Evolutionary conservation across 2,113 vertebrate genomes (phyloP).

Genomic region (Entelurus aequoreus): DNA sequence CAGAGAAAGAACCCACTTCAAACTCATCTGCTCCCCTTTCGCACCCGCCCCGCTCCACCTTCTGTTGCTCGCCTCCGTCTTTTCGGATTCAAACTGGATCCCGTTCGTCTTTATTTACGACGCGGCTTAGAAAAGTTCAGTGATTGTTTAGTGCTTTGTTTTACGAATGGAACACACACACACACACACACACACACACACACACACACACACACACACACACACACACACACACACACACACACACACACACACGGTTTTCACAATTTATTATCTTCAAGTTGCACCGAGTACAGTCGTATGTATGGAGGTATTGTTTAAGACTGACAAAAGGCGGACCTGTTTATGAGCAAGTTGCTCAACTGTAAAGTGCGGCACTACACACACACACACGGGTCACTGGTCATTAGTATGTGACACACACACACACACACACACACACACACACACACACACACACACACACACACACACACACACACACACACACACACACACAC

Average conservation of each 20-base stretch:
- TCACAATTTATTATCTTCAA: constrained; percentile 37
- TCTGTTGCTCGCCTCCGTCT: constrained; percentile 24
- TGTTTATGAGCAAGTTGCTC: constrained; percentile 41
- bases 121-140: background rate
- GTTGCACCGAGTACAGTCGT: constrained; percentile 26
- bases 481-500: too few species aligned
- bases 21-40: constrained; percentile 6
- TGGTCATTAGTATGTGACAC: constrained; percentile 17
- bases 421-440: constrained; percentile 23
- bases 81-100: constrained; percentile 26
- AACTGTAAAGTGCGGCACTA: constrained; percentile 42
- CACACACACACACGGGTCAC: constrained; percentile 33
- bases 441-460: constrained; percentile 11
- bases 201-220: too few species aligned
- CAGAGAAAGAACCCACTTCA: constrained; percentile 2
- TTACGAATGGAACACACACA: constrained; percentile 18
- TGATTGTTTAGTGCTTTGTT: constrained; percentile 46
- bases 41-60: background rate
- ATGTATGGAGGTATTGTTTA: constrained; percentile 48
- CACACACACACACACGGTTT: background rate
- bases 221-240: too few species aligned
- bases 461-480: too few species aligned
- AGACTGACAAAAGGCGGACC: constrained; percentile 48
- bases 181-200: background rate
- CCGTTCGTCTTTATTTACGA: constrained; percentile 30